Conservation (phyloP, 2,113 vertebrate species). For the Megaceryle maxima region DNA sequence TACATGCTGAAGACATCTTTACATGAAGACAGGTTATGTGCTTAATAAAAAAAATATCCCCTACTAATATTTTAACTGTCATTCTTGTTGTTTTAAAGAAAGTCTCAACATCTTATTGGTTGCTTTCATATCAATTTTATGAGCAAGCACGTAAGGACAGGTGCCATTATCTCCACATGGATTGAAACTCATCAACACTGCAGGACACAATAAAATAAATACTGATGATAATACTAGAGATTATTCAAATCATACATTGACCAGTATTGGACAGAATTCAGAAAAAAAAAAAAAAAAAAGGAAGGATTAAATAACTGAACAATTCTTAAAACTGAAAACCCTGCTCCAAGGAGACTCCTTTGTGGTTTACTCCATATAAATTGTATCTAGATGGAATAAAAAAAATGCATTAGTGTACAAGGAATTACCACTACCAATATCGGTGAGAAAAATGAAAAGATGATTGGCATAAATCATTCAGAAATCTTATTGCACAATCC, state of each 20-base stretch:
- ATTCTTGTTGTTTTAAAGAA: neutral
- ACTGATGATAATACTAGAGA: neutral
- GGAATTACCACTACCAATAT: neutral
- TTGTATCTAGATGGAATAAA: neutral
- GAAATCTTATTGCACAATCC: neutral
- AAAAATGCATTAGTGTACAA: neutral
- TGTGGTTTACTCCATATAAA: neutral
- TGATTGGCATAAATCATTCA: constrained; percentile 38
- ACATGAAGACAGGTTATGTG: neutral
- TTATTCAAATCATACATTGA: neutral
- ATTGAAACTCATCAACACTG: neutral
- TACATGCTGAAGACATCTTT: neutral
- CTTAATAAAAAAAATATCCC: neutral
- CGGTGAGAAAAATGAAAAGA: constrained; percentile 1
- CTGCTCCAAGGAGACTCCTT: neutral
- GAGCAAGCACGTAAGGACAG: neutral
- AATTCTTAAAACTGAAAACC: neutral
- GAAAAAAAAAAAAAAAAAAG: neutral
- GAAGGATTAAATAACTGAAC: neutral
- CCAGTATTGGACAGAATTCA: neutral
- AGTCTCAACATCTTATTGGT: neutral
- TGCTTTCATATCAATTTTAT: neutral
- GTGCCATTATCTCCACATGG: neutral
- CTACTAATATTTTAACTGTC: neutral
- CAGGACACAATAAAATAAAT: neutral